Evolutionary conservation across 1,140 invertebrate genomes (phyloP).

Genomic region (Drosophila kohkoa): DNA sequence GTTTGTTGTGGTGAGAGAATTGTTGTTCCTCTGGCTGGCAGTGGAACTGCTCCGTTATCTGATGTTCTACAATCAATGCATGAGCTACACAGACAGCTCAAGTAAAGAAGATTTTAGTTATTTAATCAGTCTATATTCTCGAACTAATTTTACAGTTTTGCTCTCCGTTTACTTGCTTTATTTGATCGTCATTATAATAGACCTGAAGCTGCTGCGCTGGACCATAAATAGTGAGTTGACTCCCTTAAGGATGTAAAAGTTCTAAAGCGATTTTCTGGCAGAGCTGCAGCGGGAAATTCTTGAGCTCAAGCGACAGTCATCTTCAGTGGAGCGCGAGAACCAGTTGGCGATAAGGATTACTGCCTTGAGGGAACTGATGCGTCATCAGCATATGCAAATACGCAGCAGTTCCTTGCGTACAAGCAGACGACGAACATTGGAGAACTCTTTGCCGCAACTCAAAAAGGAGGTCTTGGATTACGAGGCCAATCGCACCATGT

Average conservation of each 20-base stretch:
- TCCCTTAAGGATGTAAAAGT: neutral
- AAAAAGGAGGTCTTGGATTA: slow-evolving; percentile 15
- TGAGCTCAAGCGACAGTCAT: neutral
- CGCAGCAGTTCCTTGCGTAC: too few relatives aligned
- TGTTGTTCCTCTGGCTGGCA: slow-evolving; percentile 45
- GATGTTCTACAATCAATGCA: neutral
- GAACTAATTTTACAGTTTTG: slow-evolving; percentile 10
- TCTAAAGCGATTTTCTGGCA: neutral
- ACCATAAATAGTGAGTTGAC: slow-evolving; percentile 48
- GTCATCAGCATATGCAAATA: neutral
- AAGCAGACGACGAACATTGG: too few relatives aligned
- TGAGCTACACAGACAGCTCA: neutral
- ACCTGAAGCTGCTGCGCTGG: slow-evolving; percentile 32
- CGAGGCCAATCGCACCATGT: neutral
- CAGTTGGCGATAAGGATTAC: neutral
- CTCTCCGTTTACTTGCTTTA: slow-evolving; percentile 42
- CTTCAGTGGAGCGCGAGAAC: neutral
- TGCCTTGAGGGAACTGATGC: neutral
- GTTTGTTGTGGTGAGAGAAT: slow-evolving; percentile 30
- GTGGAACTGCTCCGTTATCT: slow-evolving; percentile 16
- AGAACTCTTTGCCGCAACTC: neutral
- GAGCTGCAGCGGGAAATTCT: slow-evolving; percentile 46
- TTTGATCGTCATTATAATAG: slow-evolving; percentile 41
- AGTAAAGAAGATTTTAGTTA: slow-evolving; percentile 9
- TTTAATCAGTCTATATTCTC: neutral